phyloP scores from a whole-genome alignment of 1,140 invertebrate genomes.

The Caenorhabditis tropicalis region DNA sequence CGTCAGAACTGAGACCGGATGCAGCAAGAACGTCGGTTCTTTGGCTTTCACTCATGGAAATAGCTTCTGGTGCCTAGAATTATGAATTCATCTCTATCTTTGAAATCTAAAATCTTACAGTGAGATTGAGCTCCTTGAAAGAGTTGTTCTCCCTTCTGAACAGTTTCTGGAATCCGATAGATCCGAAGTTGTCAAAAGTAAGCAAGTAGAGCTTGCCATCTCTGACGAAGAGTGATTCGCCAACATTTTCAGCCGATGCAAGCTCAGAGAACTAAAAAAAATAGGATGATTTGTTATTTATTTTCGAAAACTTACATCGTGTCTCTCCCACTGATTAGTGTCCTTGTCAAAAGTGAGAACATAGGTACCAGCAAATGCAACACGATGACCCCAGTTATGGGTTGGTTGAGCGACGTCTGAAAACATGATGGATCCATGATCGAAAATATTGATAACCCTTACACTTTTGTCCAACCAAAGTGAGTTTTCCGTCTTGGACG shows the following conservation, averaged over 20 bases:
- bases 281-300: not conserved
- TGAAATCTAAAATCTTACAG: not conserved
- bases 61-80: not conserved
- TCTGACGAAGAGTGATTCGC: not conserved
- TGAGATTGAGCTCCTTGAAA: slow-evolving; percentile 9
- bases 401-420: not conserved
- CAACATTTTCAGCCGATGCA: not conserved
- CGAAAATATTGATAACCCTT: not conserved
- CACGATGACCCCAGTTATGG: slow-evolving; percentile 43
- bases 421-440: not conserved
- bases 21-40: not conserved
- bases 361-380: slow-evolving; percentile 23
- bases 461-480: slow-evolving; percentile 6
- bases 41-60: not conserved
- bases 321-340: slow-evolving; percentile 20
- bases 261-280: slow-evolving; percentile 3
- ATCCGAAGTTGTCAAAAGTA: not conserved
- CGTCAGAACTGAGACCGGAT: not conserved
- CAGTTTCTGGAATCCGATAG: not conserved
- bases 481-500: slow-evolving; percentile 22
- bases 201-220: slow-evolving; percentile 19
- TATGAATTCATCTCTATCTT: too few relatives aligned
- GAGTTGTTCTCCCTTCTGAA: slow-evolving; percentile 35
- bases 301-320: slow-evolving; percentile 12
- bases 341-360: slow-evolving; percentile 30